Percentiles rank a stretch among this genome's conserved stretches.
Conservation (phyloP, 1,140 invertebrate genomes). For the Arctopsyche grandis region DNA sequence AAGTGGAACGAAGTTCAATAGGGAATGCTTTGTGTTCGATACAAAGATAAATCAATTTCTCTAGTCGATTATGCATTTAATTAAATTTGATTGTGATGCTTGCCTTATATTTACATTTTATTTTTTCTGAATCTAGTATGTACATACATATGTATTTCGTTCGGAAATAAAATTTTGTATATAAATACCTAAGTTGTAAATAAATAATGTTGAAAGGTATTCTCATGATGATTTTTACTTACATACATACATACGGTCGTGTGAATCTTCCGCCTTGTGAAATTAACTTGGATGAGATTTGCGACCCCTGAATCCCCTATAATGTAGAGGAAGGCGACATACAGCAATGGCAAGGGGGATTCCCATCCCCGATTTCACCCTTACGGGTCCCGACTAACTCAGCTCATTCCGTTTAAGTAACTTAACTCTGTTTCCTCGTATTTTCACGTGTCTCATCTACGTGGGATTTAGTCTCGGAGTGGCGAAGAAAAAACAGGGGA, state of each 20-base stretch:
- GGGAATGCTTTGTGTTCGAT: no score
- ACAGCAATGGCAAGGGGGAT: background rate
- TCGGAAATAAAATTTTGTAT: no score
- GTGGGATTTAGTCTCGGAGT: slow-evolving; percentile 1
- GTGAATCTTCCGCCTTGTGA: background rate
- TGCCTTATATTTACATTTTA: no score
- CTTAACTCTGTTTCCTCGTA: slow-evolving; percentile 29
- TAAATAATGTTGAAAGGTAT: no score
- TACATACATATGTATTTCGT: no score
- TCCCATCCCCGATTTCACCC: background rate
- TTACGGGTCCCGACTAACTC: slow-evolving; percentile 31
- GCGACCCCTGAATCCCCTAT: slow-evolving; percentile 36
- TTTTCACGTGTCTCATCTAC: slow-evolving; percentile 36
- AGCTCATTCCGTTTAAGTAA: slow-evolving; percentile 46
- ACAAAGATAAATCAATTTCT: no score
- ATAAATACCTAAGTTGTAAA: no score
- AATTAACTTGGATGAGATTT: slow-evolving; percentile 4
- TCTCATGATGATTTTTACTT: no score
- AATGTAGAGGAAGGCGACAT: slow-evolving; percentile 17
- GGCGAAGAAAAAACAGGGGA: background rate
- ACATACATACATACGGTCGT: no score
- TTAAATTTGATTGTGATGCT: no score
- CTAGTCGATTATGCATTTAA: no score
- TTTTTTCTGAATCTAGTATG: no score
- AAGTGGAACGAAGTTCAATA: background rate